These are phyloP conservation scores for Brachionichthys hirsutus DNA, from an alignment of 2,113 vertebrate genomes.

Conservation along the genomic window DNA sequence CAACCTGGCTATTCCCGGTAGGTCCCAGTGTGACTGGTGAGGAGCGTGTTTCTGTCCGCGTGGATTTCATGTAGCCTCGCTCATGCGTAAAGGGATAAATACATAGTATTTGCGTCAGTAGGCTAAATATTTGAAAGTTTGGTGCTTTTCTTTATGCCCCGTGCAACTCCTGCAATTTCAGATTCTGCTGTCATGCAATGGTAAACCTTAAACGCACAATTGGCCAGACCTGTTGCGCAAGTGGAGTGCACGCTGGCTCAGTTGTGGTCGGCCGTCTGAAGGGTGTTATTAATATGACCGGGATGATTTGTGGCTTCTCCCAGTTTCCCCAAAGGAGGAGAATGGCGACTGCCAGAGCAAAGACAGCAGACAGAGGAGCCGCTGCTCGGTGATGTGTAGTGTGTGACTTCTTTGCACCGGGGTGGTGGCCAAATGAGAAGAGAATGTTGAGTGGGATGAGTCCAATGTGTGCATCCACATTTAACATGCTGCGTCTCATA, in stretches of 20 bases:
- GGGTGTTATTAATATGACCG: background rate
- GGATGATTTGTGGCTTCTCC: background rate
- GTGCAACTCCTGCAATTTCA: background rate
- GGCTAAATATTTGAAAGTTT: slow-evolving; percentile 6
- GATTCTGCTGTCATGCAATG: too few relatives aligned
- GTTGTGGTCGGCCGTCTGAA: background rate
- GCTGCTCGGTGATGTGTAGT: background rate
- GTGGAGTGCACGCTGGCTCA: background rate
- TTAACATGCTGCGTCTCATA: slow-evolving; percentile 3
- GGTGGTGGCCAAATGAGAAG: slow-evolving; percentile 52
- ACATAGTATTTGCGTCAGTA: background rate
- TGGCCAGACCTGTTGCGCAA: slow-evolving; percentile 5
- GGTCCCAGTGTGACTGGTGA: slow-evolving; percentile 40
- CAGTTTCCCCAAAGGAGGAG: background rate
- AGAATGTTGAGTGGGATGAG: slow-evolving; percentile 32
- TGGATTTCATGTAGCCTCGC: background rate
- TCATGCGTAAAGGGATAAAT: background rate
- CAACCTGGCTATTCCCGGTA: slow-evolving; percentile 94
- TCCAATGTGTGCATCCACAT: slow-evolving; percentile 20
- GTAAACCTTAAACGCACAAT: background rate
- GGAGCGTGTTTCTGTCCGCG: slow-evolving; percentile 5
- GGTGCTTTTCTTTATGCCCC: background rate
- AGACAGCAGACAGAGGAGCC: too few relatives aligned
- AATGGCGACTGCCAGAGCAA: background rate
- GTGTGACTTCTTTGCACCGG: slow-evolving; percentile 20